phyloP scores from a whole-genome alignment of 2,888 invertebrate genomes.

The Proisotoma minuta region DNA sequence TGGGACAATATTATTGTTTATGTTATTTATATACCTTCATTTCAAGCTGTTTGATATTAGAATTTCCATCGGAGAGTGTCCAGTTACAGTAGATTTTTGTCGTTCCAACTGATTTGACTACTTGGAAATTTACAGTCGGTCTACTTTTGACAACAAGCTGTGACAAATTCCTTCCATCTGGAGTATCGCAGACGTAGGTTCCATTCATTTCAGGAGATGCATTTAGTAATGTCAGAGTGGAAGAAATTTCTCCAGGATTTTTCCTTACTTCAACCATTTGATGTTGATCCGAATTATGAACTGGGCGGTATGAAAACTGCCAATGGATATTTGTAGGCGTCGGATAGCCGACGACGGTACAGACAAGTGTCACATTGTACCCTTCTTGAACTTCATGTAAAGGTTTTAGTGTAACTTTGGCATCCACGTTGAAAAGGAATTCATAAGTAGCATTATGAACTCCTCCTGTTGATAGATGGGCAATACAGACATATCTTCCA shows the following conservation, averaged over 20 bases:
- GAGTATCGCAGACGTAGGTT: slow-evolving; percentile 28
- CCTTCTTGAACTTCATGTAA: slow-evolving; percentile 22
- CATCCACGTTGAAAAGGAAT: slow-evolving; percentile 33
- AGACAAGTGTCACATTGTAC: slow-evolving; percentile 31
- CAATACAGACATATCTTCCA: slow-evolving; percentile 63
- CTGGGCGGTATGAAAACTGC: slow-evolving; percentile 17
- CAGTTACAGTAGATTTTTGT: slow-evolving; percentile 74
- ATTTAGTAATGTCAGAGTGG: slow-evolving; percentile 35
- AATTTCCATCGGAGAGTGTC: slow-evolving; percentile 73
- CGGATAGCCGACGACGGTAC: slow-evolving; percentile 43
- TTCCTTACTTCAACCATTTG: slow-evolving; percentile 10
- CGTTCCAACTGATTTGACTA: slow-evolving; percentile 69
- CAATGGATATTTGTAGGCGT: slow-evolving; percentile 33
- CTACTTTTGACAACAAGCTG: slow-evolving; percentile 28
- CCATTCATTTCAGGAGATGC: slow-evolving; percentile 41
- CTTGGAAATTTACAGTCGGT: slow-evolving; percentile 67
- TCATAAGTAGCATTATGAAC: slow-evolving; percentile 24
- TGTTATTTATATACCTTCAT: slow-evolving; percentile 51
- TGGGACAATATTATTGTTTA: background rate
- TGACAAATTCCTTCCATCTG: slow-evolving; percentile 21
- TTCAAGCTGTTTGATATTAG: slow-evolving; percentile 60
- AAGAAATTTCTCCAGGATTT: slow-evolving; percentile 35
- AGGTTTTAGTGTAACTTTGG: slow-evolving; percentile 10
- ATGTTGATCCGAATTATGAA: slow-evolving; percentile 17
- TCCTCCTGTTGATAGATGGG: slow-evolving; percentile 40